Base-by-base conservation (phyloP, 2,113 vertebrate species). In the Callopanchax toddi region DNA sequence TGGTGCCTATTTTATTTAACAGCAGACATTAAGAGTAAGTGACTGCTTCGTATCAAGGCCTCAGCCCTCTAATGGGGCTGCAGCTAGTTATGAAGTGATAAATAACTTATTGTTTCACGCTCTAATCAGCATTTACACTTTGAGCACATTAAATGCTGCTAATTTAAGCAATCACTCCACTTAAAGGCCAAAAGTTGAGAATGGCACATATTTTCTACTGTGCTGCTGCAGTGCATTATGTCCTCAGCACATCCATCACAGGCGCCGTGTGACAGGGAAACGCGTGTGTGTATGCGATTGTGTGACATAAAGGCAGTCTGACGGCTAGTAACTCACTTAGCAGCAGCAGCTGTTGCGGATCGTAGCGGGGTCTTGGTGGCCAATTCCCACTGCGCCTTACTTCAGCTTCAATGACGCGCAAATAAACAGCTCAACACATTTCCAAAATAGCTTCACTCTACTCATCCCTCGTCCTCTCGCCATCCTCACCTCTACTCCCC, bases 291-390 rank as follows among this genome's bases (percentile, higher is more conserved):
- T 69, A 61, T 75, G 81, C 82, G 81, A 86, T 84, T 87, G 84
- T 83, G 84, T 89, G 89, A 88, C 83, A 89, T 86, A 87, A 89
- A 89, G 83, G 89, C 84, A 87, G 86, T 97, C 94, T 97, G 96
- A 98, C 95, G 93, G 93, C 95, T 93, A 93, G 95, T 98, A 98
- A 98, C 97, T 98, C 95, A 98, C 97, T 99, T 98, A 98, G 95
- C 94, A 93, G 94, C 95, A 94, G 94, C 97, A 98, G 97, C 96
- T 98, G 97, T 97, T 98, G 94, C 93, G 51, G 92, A 92, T 94
- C 93, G 52, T 93, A 92, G 93, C 92, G 39, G 86, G 94, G 93
- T 94, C 94, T 96, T 92, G 93, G 94, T 94, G 93, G 95, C 94
- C 94, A 95, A 97, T 96, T 97, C 96, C 97, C 97, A 94, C 90